A percentile compares a stretch with the other conserved stretches of the same genome.
These are phyloP conservation scores for Melierax canorus DNA, from an alignment of 2,113 vertebrate species.

Conservation along the genomic window DNA sequence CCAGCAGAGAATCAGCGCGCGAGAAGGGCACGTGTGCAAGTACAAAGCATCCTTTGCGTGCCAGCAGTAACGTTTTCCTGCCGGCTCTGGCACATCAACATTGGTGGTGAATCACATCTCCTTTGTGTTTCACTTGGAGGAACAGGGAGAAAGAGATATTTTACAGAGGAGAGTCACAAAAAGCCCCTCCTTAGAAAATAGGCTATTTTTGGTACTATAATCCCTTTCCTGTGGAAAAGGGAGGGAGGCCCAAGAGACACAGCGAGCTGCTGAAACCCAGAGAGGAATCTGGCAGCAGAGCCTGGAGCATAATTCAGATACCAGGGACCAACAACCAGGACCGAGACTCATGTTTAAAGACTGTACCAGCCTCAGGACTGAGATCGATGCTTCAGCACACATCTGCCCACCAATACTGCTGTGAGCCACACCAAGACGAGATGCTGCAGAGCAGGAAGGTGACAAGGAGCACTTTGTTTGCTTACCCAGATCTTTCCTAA, in stretches of 20 bases:
- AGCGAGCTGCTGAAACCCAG: neutral
- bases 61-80: neutral
- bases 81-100: neutral
- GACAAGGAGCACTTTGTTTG: neutral
- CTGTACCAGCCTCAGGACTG: neutral
- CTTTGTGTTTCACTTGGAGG: neutral
- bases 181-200: neutral
- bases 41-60: neutral
- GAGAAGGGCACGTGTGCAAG: neutral
- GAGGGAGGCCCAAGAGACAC: neutral
- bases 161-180: neutral
- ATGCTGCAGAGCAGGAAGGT: neutral
- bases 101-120: neutral
- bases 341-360: neutral
- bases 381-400: neutral
- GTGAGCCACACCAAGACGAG: rapidly evolving
- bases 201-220: neutral
- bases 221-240: neutral
- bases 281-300: neutral
- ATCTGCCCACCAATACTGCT: neutral
- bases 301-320: neutral
- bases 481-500: neutral
- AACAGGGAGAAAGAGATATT: neutral
- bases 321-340: neutral
- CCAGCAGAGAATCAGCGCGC: neutral